A percentile compares a stretch with the other conserved stretches of the same genome.
phyloP scores from a whole-genome alignment of 2,113 vertebrate species.

The Cyprinodon brontotheroides region DNA sequence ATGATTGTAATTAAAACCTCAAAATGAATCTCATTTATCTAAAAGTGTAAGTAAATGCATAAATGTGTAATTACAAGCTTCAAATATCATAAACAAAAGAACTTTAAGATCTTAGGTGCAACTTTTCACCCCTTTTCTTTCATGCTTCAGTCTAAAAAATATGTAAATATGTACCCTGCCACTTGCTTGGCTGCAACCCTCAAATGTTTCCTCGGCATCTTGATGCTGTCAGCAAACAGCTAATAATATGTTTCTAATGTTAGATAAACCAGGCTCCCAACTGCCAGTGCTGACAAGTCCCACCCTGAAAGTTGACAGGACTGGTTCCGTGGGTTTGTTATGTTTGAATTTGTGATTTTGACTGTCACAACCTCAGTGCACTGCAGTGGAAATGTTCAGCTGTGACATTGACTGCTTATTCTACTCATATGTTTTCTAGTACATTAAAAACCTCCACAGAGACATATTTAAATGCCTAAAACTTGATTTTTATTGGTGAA shows the following conservation, averaged over 20 bases:
- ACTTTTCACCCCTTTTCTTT: neutral
- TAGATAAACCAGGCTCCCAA: constrained; percentile 7
- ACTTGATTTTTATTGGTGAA: neutral
- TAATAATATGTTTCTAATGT: constrained; percentile 20
- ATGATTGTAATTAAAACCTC: neutral
- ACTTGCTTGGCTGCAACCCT: constrained; percentile 2
- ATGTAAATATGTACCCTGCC: constrained; percentile 1
- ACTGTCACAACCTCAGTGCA: neutral
- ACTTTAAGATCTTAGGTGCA: neutral
- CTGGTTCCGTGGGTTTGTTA: constrained; percentile 1
- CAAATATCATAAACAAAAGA: neutral
- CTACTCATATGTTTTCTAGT: neutral
- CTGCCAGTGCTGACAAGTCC: constrained; percentile 10
- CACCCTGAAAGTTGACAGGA: constrained; percentile 16
- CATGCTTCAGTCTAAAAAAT: neutral
- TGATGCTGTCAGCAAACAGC: constrained; percentile 14
- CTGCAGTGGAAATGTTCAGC: constrained; percentile 6
- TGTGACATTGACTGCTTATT: constrained; percentile 4
- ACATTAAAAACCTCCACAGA: neutral
- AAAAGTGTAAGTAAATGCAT: no score
- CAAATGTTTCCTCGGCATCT: neutral
- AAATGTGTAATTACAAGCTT: neutral
- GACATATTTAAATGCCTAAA: neutral
- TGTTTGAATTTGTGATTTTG: constrained; percentile 11
- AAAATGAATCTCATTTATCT: neutral